Evolutionary conservation across 2,113 vertebrate genomes (phyloP).

Genomic region (Brachirus orientalis): DNA sequence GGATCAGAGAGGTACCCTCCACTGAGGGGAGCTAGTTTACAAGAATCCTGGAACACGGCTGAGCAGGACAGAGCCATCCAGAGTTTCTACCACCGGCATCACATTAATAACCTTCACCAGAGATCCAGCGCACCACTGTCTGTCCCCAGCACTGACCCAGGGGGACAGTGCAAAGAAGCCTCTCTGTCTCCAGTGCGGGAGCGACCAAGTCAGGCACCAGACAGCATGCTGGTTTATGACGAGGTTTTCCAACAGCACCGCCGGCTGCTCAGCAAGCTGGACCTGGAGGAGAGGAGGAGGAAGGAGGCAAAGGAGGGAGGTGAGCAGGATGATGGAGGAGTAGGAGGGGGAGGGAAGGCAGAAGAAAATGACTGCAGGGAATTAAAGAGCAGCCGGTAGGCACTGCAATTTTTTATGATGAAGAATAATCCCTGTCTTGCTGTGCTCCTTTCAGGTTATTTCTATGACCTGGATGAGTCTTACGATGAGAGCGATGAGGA

Average conservation of each 20-base stretch:
- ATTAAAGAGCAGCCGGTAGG: background rate
- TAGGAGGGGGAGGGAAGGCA: background rate
- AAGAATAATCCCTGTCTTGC: conserved; percentile 16
- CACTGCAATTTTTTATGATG: background rate
- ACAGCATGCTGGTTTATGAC: conserved; percentile 85
- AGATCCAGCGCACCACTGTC: conserved; percentile 70
- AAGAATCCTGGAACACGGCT: conserved; percentile 84
- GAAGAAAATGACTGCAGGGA: conserved; percentile 6
- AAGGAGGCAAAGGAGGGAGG: conserved; percentile 94
- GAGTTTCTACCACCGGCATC: conserved; percentile 66
- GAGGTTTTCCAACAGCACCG: conserved; percentile 93
- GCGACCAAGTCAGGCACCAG: conserved; percentile 76
- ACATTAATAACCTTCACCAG: conserved; percentile 78
- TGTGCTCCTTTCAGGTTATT: conserved; percentile 85
- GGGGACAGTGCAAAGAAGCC: conserved; percentile 11
- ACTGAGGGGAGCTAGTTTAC: conserved; percentile 69
- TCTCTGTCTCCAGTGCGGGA: conserved; percentile 54
- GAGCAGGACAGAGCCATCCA: conserved; percentile 90
- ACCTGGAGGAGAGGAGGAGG: conserved; percentile 92
- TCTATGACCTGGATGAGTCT: conserved; percentile 95
- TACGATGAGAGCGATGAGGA: conserved; percentile 97
- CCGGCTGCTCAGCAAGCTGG: conserved; percentile 93
- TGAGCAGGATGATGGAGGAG: conserved; percentile 55
- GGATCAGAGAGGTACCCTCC: conserved; percentile 82
- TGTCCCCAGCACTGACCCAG: conserved; percentile 73